phyloP scores from a whole-genome alignment of 37 sponge, comb jelly and placozoan species.

The Agelas oroides region DNA sequence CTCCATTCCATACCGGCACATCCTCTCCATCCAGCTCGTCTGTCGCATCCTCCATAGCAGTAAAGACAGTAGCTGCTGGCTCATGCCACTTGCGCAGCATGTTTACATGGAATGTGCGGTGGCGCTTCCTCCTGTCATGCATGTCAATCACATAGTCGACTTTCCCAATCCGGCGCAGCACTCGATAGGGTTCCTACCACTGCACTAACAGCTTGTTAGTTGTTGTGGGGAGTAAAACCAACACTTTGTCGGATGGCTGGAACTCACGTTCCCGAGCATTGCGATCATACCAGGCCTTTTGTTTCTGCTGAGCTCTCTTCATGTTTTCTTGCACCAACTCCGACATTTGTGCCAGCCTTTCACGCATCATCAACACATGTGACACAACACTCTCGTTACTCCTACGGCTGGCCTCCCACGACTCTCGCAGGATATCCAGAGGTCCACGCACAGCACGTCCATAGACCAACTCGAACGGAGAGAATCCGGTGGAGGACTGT shows the following conservation, averaged over 20 bases:
- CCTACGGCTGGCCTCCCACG: slow-evolving; percentile 15
- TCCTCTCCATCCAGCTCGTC: background rate
- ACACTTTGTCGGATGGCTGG: background rate
- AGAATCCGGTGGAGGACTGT: slow-evolving; percentile 32
- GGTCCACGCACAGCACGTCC: slow-evolving; percentile 30
- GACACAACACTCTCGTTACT: slow-evolving; percentile 23
- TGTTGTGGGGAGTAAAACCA: background rate
- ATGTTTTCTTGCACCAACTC: slow-evolving; percentile 7
- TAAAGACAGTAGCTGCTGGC: too few relatives aligned
- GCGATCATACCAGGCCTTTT: background rate
- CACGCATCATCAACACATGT: slow-evolving; percentile 20
- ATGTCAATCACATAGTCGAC: too few relatives aligned
- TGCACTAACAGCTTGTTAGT: background rate
- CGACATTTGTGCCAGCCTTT: slow-evolving; percentile 2
- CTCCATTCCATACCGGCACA: slow-evolving; percentile 14
- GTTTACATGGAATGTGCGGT: slow-evolving; percentile 1
- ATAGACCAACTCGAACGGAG: slow-evolving; percentile 37
- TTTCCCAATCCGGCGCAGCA: background rate
- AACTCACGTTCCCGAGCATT: background rate
- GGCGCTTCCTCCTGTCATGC: background rate
- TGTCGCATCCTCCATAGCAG: too few relatives aligned
- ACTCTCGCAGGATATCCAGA: slow-evolving; percentile 30
- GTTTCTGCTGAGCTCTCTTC: background rate
- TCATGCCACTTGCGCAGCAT: background rate
- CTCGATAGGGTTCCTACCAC: background rate